Base-by-base conservation (phyloP, 1,140 invertebrate species). In the Trachelipus rathkii region DNA sequence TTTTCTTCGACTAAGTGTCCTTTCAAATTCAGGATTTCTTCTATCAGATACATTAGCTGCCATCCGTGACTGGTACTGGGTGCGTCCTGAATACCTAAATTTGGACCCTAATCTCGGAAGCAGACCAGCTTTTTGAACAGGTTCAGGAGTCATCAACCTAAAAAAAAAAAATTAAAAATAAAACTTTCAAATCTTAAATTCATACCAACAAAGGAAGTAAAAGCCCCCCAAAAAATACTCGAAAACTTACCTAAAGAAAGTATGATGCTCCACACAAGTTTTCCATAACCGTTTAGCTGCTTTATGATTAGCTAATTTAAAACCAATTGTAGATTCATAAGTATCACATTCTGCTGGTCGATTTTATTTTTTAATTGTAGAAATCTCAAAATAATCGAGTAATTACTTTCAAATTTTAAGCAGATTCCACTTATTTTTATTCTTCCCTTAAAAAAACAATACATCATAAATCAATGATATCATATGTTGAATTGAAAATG, bases 221-320 rank as follows among this genome's bases (percentile, higher is more conserved):
- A n/a, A n/a, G n/a, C n/a, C n/a, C n/a, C n/a, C n/a, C n/a, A n/a
- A n/a, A n/a, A n/a, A n/a, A n/a, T n/a, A n/a, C n/a, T n/a, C n/a
- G n/a, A n/a, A n/a, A n/a, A n/a, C n/a, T 82, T 83, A 95, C 93
- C 95, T 92, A 89, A 99, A 99, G 90, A 99, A 99, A 71, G 97
- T 97, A 84, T 99, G 98, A 87, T 99, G 96, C 84, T 99, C 97
- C 0, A 99, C 96, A 84, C 95, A 98, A 19, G 95, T 96, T 87
- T 99, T 98, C 97, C 97, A 99, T 10, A 99, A 86, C 83, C 97
- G 92, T 87, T 99, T 99, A 44, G 98, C 96, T 74, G 95, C 91
- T 83, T 93, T 90, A 84, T 98, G 95, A 87, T 95, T 97, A 60
- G 91, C 91, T 81, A 99, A 87, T 87, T 98, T 98, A 87, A 98